Conservation (phyloP, 2,888 invertebrate genomes). For the Ischnus inquisitorius region DNA sequence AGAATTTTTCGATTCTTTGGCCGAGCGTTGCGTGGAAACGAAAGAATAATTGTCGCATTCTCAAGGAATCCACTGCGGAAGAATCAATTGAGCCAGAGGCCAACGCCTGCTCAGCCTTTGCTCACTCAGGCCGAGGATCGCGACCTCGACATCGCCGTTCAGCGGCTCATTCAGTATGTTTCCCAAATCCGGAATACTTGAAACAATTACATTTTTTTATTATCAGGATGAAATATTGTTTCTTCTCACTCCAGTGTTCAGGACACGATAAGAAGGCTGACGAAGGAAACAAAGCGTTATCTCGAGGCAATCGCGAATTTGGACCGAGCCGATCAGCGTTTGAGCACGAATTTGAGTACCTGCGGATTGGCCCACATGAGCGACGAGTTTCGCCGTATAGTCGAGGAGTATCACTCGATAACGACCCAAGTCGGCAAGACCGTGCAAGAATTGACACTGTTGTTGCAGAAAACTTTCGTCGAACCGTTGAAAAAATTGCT, state of each 20-base stretch:
- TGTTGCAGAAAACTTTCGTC: conserved; percentile 83
- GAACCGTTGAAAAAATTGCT: conserved; percentile 85
- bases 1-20: not conserved
- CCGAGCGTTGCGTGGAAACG: not conserved
- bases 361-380: conserved; percentile 84
- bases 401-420: conserved; percentile 85
- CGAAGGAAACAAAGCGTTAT: conserved; percentile 84
- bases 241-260: conserved; percentile 78
- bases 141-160: conserved; percentile 82
- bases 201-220: too few species aligned
- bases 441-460: conserved; percentile 78
- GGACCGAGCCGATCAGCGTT: conserved; percentile 83
- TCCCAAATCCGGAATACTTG: too few species aligned
- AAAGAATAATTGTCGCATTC: not conserved
- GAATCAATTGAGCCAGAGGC: conserved; percentile 80
- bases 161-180: conserved; percentile 82
- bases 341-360: conserved; percentile 84
- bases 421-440: conserved; percentile 83
- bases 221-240: too few species aligned
- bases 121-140: conserved; percentile 81
- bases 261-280: conserved; percentile 81
- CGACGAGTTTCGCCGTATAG: conserved; percentile 83
- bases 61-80: conserved; percentile 83
- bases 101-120: conserved; percentile 81
- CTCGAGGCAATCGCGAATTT: conserved; percentile 79